Evolutionary conservation across 2,888 invertebrate genomes (phyloP).

Genomic region (Mythimna vitellina): DNA sequence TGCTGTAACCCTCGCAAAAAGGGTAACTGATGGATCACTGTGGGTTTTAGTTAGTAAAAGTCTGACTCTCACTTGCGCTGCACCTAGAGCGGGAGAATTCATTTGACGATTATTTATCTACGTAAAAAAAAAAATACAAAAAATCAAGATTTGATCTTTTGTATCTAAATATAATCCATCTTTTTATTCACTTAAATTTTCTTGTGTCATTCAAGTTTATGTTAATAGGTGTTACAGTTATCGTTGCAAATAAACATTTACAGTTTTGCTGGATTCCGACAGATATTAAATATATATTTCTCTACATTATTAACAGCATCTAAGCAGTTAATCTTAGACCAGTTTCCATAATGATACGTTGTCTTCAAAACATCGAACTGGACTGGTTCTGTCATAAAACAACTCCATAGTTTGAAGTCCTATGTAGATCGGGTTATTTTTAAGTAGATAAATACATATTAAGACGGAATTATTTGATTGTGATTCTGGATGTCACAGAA

Average conservation of each 20-base stretch:
- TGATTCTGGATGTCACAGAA: too few relatives aligned
- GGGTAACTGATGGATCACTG: too few relatives aligned
- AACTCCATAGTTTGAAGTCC: conserved; percentile 7
- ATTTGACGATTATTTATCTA: too few relatives aligned
- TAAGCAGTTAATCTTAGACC: conserved; percentile 29
- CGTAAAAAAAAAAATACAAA: too few relatives aligned
- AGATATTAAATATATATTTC: conserved; percentile 17
- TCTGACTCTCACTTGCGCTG: too few relatives aligned
- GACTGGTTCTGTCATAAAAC: conserved; percentile 1
- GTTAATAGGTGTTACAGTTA: conserved; percentile 31
- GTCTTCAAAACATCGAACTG: conserved; percentile 23
- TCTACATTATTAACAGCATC: conserved; percentile 17
- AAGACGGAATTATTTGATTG: too few relatives aligned
- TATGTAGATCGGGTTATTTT: neutral
- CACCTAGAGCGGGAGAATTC: too few relatives aligned
- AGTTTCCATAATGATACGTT: conserved; percentile 33
- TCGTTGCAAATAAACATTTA: conserved; percentile 24
- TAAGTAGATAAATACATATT: too few relatives aligned
- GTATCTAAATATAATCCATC: neutral
- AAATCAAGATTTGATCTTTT: too few relatives aligned
- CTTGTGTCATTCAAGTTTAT: neutral
- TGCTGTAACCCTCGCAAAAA: too few relatives aligned
- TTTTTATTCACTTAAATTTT: neutral
- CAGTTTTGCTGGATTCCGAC: conserved; percentile 26
- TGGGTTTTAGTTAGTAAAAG: too few relatives aligned